Evolutionary conservation across 2,888 invertebrate genomes (phyloP).

Genomic region (Phoenoteleia sp.): DNA sequence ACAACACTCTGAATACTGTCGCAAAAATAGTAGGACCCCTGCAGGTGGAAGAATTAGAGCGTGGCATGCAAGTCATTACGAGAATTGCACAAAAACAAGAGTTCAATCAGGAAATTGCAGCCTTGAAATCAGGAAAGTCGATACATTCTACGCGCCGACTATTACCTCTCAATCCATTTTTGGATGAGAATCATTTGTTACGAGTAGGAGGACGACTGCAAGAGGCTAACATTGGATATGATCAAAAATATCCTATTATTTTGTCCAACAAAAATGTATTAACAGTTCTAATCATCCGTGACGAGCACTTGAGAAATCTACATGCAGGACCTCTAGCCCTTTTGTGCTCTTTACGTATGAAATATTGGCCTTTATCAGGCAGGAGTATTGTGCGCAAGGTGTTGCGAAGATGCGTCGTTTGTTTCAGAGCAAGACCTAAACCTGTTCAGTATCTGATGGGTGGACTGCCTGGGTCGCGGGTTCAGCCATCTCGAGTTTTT

Average conservation of each 20-base stretch:
- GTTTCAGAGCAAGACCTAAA: background rate
- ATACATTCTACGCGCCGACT: background rate
- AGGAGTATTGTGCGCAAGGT: background rate
- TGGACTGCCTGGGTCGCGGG: background rate
- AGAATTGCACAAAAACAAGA: background rate
- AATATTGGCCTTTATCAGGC: background rate
- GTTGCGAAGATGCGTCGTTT: conserved; percentile 11
- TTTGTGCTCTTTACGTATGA: background rate
- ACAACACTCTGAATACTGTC: background rate
- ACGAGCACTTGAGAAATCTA: background rate
- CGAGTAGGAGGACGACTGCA: background rate
- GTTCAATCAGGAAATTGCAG: background rate
- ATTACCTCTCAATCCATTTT: background rate
- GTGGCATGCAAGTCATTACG: background rate
- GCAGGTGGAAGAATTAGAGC: background rate
- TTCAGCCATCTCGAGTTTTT: background rate
- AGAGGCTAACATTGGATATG: background rate
- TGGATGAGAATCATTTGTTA: background rate
- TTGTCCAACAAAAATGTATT: background rate
- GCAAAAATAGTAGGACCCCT: background rate
- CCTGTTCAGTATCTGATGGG: background rate
- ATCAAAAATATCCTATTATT: background rate
- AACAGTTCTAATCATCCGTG: background rate
- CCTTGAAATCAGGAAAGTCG: background rate
- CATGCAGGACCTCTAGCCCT: background rate